Percentiles rank a stretch among this genome's conserved stretches.
Conservation (phyloP, 2,113 vertebrate species). For the Coryphaenoides rupestris region DNA sequence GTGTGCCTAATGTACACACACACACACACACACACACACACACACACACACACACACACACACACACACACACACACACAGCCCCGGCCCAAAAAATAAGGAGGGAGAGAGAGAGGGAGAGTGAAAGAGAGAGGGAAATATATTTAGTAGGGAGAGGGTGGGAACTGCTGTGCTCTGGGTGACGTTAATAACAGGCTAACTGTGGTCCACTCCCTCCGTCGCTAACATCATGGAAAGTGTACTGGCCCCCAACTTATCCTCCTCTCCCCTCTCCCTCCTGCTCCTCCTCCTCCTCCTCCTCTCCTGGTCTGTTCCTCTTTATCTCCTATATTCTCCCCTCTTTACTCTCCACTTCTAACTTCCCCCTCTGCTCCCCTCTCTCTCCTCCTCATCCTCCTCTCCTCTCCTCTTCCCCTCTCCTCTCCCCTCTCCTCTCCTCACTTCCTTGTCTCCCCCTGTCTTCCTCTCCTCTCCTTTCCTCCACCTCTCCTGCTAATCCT, state of each 20-base stretch:
- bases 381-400: too few relatives aligned
- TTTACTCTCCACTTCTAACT: too few relatives aligned
- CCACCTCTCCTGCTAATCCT: too few relatives aligned
- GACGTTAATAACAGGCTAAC: conserved; percentile 55
- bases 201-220: conserved; percentile 42
- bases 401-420: too few relatives aligned
- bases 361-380: too few relatives aligned
- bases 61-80: conserved; percentile 32
- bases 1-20: conserved; percentile 51
- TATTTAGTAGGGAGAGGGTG: conserved; percentile 18
- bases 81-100: conserved; percentile 48
- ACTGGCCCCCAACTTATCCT: conserved; percentile 23
- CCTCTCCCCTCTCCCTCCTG: not conserved
- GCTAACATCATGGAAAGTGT: conserved; percentile 52
- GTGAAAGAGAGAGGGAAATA: not conserved
- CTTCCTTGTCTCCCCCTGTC: too few relatives aligned
- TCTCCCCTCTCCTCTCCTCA: too few relatives aligned
- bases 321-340: too few relatives aligned
- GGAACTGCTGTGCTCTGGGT: conserved; percentile 39
- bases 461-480: too few relatives aligned
- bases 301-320: not conserved
- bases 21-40: too few relatives aligned
- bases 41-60: too few relatives aligned
- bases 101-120: not conserved
- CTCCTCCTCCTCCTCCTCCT: not conserved